Evolutionary conservation across 2,797 vertebrate species (phyloP), one percentile per base, ranked within the genome.

Genomic region (Dallia pectoralis): DNA sequence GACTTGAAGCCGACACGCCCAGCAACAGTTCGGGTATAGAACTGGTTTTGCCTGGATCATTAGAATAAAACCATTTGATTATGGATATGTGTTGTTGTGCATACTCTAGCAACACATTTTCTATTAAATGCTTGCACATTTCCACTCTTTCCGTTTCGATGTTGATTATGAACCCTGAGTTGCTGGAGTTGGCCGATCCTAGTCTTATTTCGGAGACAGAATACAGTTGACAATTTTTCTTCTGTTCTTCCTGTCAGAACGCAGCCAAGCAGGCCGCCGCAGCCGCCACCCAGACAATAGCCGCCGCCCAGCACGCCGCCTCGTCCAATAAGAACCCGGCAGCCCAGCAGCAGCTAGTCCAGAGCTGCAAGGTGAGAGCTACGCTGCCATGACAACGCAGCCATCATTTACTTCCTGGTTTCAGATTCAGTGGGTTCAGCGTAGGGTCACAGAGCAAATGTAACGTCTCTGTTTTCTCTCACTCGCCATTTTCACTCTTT

Each of bases 251-350:
- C 53, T 69, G 2, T 25, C 86, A 99, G 97, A 97, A 97, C 0
- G 96, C 97, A 72, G 96, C 97, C 66, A 99, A 96, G 71, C 97
- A 98, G 85, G 97, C 97, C 0, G 97, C 97, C 0, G 97, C 97
- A 3, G 96, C 97, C 0, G 96, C 97, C 70, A 99, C 97, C 0
- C 97, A 99, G 92, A 98, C 96, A 40, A 98, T 99, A 0, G 97
- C 97, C 0, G 97, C 97, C 0, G 97, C 97, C 0, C 97, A 99
- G 56, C 95, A 99, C 0, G 96, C 96, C 0, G 93, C 97, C 11
- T 94, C 96, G 0, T 90, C 95, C 83, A 96, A 96, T 88, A 99
- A 95, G 92, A 98, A 95, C 86, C 96, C 95, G 0, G 95, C 96
- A 0, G 94, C 96, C 0, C 97, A 99, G 87, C 97, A 98, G 76